phyloP scores from a whole-genome alignment of 2,113 vertebrate genomes.

The Xerus inauris region DNA sequence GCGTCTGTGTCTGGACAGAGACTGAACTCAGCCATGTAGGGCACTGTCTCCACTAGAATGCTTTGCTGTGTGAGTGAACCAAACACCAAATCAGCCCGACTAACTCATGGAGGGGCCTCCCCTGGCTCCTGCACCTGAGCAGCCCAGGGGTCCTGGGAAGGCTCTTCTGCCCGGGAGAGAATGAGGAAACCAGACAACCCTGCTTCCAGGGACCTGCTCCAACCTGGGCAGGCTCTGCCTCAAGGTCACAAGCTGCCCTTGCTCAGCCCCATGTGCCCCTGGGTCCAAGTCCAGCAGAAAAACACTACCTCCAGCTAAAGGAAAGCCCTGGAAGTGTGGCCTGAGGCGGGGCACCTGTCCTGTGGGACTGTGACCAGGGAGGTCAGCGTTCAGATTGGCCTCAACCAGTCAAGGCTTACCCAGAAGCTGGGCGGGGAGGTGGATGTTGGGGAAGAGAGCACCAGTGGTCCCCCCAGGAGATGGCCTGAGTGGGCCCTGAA shows the following conservation, averaged over 20 bases:
- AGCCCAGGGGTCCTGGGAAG: not conserved
- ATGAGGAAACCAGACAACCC: no score
- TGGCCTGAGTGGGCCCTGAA: rapidly evolving
- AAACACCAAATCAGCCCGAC: rapidly evolving
- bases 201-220: not conserved
- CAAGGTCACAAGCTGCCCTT: not conserved
- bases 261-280: not conserved
- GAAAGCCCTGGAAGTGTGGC: no score
- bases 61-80: rapidly evolving
- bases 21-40: not conserved
- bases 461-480: no score
- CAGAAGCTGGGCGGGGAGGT: rapidly evolving
- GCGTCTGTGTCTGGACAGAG: no score
- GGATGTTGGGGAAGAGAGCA: not conserved
- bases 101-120: rapidly evolving
- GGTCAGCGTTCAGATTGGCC: not conserved
- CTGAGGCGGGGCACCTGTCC: no score
- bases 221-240: not conserved
- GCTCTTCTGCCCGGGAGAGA: no score
- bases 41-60: rapidly evolving
- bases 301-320: no score
- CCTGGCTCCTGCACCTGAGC: no score
- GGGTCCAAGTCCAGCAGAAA: not conserved
- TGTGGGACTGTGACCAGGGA: not conserved
- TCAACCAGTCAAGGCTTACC: no score